phyloP scores from a whole-genome alignment of 2,888 invertebrate species.

The Polydrusus tereticollis region DNA sequence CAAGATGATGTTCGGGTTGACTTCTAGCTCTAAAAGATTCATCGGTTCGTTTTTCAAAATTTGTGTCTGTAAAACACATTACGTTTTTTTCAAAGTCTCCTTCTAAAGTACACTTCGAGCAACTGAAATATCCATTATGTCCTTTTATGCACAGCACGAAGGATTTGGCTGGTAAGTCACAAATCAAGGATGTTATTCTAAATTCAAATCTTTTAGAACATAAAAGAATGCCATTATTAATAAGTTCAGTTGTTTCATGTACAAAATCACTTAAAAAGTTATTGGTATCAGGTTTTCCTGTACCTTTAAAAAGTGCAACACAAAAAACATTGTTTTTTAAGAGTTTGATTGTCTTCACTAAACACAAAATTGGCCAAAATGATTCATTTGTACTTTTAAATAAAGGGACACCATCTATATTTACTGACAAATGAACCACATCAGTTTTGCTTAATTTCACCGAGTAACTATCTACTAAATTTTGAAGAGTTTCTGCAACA shows the following conservation, averaged over 20 bases:
- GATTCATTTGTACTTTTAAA: slow-evolving; percentile 2
- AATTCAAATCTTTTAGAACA: background rate
- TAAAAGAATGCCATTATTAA: background rate
- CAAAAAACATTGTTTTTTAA: background rate
- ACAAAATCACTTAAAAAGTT: slow-evolving; percentile 39
- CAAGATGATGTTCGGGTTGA: slow-evolving; percentile 41
- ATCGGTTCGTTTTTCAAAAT: slow-evolving; percentile 35
- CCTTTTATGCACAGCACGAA: slow-evolving; percentile 29
- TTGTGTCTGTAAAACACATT: slow-evolving; percentile 26
- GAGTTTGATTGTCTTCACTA: background rate
- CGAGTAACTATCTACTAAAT: too few species aligned
- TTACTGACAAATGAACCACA: background rate
- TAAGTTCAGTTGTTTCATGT: background rate
- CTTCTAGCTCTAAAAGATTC: slow-evolving; percentile 20
- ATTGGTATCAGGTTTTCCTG: slow-evolving; percentile 27
- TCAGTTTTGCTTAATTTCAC: too few species aligned
- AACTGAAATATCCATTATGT: slow-evolving; percentile 29
- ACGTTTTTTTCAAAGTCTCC: slow-evolving; percentile 30
- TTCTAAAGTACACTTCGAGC: slow-evolving; percentile 34
- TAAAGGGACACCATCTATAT: background rate
- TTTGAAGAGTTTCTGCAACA: too few species aligned
- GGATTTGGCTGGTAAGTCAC: slow-evolving; percentile 38
- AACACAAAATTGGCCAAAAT: background rate
- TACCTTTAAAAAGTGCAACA: background rate
- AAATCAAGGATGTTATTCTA: slow-evolving; percentile 8